These are phyloP conservation scores for Macaca mulatta DNA, from an alignment of 2,113 vertebrate genomes.

Conservation along the genomic window DNA sequence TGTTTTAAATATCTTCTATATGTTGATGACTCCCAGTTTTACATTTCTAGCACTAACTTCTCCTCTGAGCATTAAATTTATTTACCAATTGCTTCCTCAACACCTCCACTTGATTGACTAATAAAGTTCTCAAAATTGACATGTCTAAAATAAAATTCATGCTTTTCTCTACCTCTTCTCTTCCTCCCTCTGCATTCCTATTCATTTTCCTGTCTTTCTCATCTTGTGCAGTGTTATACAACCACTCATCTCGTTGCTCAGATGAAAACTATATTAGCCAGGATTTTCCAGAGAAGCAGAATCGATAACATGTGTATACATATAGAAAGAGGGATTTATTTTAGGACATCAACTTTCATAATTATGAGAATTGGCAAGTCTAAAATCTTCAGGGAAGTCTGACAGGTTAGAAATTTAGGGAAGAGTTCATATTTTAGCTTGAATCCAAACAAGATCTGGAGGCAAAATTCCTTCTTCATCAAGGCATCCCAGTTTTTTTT, in stretches of 20 bases:
- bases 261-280: background rate
- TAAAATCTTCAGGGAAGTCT: background rate
- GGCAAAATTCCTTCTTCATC: background rate
- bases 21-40: background rate
- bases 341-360: background rate
- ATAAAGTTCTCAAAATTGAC: conserved; percentile 28
- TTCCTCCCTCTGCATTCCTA: background rate
- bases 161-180: background rate
- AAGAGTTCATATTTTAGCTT: background rate
- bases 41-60: conserved; percentile 41
- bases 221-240: background rate
- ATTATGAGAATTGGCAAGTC: background rate
- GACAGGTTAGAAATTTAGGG: background rate
- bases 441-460: background rate
- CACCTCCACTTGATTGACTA: background rate
- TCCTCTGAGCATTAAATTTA: conserved; percentile 30
- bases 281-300: background rate
- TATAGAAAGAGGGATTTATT: background rate
- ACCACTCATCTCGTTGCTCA: background rate
- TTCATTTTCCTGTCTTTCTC: background rate
- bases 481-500: background rate
- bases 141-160: background rate
- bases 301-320: background rate
- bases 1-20: background rate
- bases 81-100: conserved; percentile 5